Evolutionary conservation across 2,888 invertebrate genomes (phyloP), one percentile per base, ranked within the genome.

Genomic region (Zootermopsis nevadensis): DNA sequence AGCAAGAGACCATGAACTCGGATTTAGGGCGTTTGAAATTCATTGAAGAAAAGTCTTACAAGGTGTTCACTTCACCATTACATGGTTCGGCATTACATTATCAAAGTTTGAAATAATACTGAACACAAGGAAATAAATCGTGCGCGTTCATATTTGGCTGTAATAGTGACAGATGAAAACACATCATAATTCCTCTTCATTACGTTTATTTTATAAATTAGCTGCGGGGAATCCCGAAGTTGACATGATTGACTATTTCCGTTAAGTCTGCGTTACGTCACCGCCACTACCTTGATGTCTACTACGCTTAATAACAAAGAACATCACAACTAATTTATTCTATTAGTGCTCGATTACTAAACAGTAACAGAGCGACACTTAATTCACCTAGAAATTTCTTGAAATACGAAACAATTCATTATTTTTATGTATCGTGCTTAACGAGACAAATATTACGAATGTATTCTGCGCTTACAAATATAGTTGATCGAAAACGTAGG

Each of bases 191-290:
- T 27, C 42, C n/a, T n/a, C n/a, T n/a, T 24, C 42, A 76, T 76
- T 76, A 38, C 22, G n/a, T 33, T 24, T 22, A 10, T 38, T 74
- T 30, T n/a, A 42, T 76, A 27, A 76, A 77, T 55, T 48, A 33
- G 55, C 55, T 55, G 31, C 77, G 77, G 77, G 77, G 55, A 77
- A 77, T n/a, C 33, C 77, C 77, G 33, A 48, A 31, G 53, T 53
- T 31, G 30, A 55, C 77, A 77, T 53, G 77, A 77, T 77, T 55
- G 77, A 77, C 77, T 55, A 77, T 77, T 77, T 77, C 77, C 77
- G 77, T 77, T 77, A 77, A 77, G 69, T 33, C 69, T 12, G 30
- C 22, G 27, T 60, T 60, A 60, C 60, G 27, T 60, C 60, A 60
- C n/a, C 60, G 69, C 19, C 27, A 12, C 69, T 33, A 69, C 33